phyloP scores from a whole-genome alignment of 2,797 vertebrate species.

The Enteromius mattozi region DNA sequence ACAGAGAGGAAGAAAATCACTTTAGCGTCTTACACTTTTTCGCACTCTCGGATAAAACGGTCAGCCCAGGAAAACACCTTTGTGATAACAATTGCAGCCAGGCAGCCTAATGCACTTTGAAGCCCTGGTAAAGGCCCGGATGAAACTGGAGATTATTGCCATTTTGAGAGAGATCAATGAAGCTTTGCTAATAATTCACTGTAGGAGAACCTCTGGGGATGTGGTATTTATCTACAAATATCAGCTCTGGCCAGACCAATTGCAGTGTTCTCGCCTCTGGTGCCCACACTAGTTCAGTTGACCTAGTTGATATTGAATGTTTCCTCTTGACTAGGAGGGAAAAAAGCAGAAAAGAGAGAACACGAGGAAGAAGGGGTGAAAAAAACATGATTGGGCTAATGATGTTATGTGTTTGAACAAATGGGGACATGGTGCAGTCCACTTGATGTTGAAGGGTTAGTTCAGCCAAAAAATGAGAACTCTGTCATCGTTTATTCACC shows the following conservation, averaged over 20 bases:
- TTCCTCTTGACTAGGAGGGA: slow-evolving; percentile 45
- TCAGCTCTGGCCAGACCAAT: slow-evolving; percentile 60
- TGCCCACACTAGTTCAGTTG: slow-evolving; percentile 52
- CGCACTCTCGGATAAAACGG: slow-evolving; percentile 79
- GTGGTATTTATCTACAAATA: slow-evolving; percentile 71
- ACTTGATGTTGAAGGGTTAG: slow-evolving; percentile 6
- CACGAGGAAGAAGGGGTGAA: neutral
- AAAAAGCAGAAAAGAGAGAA: neutral
- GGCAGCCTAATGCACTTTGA: slow-evolving; percentile 78
- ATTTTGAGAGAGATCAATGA: slow-evolving; percentile 83
- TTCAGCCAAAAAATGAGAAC: slow-evolving; percentile 3
- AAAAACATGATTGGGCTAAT: slow-evolving; percentile 43
- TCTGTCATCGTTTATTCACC: slow-evolving; percentile 16
- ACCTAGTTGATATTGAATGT: slow-evolving; percentile 60
- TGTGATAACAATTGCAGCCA: slow-evolving; percentile 75
- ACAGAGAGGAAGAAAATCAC: slow-evolving; percentile 82
- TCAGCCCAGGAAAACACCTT: slow-evolving; percentile 76
- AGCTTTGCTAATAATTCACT: slow-evolving; percentile 68
- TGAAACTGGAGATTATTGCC: slow-evolving; percentile 80
- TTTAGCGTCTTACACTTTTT: slow-evolving; percentile 83
- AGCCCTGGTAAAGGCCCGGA: slow-evolving; percentile 77
- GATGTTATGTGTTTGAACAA: slow-evolving; percentile 42
- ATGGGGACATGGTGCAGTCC: slow-evolving; percentile 16
- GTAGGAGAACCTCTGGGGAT: slow-evolving; percentile 61
- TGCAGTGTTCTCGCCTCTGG: slow-evolving; percentile 53